These are phyloP conservation scores for Drosophila barbarae DNA, from an alignment of 2,888 invertebrate species.

Conservation along the genomic window DNA sequence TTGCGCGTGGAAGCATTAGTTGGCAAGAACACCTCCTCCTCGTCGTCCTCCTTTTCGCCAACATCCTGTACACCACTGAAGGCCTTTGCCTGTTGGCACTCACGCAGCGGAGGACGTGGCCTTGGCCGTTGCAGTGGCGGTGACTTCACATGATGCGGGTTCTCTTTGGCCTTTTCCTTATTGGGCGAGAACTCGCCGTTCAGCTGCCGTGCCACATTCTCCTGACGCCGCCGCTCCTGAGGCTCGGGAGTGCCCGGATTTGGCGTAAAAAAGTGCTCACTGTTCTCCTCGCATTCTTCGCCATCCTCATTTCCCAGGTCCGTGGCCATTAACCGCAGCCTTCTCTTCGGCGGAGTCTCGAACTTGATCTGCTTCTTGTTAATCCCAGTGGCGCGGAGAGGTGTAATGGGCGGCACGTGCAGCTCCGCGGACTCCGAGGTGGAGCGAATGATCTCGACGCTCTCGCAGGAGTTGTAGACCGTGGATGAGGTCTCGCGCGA, in stretches of 20 bases:
- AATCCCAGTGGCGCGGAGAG: slow-evolving; percentile 67
- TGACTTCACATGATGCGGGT: not conserved
- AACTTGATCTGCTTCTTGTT: slow-evolving; percentile 76
- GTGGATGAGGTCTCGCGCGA: slow-evolving; percentile 53
- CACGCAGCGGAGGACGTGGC: slow-evolving; percentile 57
- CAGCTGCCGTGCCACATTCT: slow-evolving; percentile 56
- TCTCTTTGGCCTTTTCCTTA: slow-evolving; percentile 5
- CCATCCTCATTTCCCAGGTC: not conserved
- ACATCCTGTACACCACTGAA: slow-evolving; percentile 60
- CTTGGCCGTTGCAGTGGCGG: slow-evolving; percentile 5
- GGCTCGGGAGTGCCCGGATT: slow-evolving; percentile 42
- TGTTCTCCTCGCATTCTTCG: slow-evolving; percentile 26
- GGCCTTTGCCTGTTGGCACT: slow-evolving; percentile 37
- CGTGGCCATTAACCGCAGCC: not conserved
- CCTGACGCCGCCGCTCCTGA: slow-evolving; percentile 40
- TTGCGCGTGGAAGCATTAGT: slow-evolving; percentile 57
- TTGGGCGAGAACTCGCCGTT: slow-evolving; percentile 51
- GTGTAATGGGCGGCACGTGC: slow-evolving; percentile 60
- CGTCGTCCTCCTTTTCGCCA: slow-evolving; percentile 40
- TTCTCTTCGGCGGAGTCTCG: slow-evolving; percentile 69
- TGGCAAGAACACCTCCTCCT: slow-evolving; percentile 58
- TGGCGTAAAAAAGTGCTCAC: slow-evolving; percentile 66
- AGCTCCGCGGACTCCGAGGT: slow-evolving; percentile 52
- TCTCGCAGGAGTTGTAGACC: slow-evolving; percentile 76
- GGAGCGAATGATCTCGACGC: slow-evolving; percentile 74